phyloP scores from a whole-genome alignment of 2,797 vertebrate genomes.

The Gambelia wislizenii region DNA sequence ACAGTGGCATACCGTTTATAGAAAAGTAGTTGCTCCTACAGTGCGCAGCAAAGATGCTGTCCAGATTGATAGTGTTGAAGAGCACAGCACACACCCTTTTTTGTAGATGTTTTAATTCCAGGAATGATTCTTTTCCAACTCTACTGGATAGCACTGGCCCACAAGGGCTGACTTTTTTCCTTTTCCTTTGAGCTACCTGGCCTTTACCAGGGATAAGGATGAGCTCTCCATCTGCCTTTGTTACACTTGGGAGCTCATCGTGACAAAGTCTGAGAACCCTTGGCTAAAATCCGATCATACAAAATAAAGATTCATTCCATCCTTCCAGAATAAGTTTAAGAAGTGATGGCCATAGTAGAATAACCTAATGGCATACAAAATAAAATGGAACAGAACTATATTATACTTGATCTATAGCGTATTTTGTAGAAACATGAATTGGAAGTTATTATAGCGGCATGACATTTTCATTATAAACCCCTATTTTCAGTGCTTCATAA shows the following conservation, averaged over 20 bases:
- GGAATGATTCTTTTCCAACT: not conserved
- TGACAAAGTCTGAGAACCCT: slow-evolving; percentile 29
- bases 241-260: slow-evolving; percentile 19
- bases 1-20: not conserved
- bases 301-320: slow-evolving; percentile 40
- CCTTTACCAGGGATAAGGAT: not conserved
- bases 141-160: not conserved
- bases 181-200: not conserved
- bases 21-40: not conserved
- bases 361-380: slow-evolving; percentile 38
- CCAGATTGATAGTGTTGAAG: not conserved
- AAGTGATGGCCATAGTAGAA: slow-evolving; percentile 10
- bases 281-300: slow-evolving; percentile 34
- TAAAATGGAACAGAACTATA: slow-evolving; percentile 14
- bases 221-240: slow-evolving; percentile 12
- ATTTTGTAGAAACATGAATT: slow-evolving; percentile 44
- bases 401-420: slow-evolving; percentile 17
- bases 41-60: not conserved
- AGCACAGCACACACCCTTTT: not conserved
- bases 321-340: slow-evolving; percentile 36
- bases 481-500: slow-evolving; percentile 48
- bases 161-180: not conserved
- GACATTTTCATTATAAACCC: slow-evolving; percentile 42
- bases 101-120: not conserved
- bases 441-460: slow-evolving; percentile 40